Base-by-base conservation (phyloP, 2,888 invertebrate species). In the Yponomeuta sedellus region DNA sequence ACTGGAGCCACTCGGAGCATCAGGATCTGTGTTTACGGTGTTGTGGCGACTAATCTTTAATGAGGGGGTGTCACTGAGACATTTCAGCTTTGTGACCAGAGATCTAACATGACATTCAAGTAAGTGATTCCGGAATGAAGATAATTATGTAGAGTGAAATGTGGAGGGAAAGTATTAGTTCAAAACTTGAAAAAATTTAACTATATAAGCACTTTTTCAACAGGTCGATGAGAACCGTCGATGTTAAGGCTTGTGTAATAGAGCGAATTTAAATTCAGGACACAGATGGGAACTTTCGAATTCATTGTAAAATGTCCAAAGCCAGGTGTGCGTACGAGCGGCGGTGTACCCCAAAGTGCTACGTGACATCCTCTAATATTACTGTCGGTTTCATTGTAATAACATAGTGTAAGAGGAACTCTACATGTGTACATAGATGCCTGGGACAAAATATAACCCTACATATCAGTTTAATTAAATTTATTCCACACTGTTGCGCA, bases 351-450 rank as follows among this genome's bases (percentile, higher is more conserved):
- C 63, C 44, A 63, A 63, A 63, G 20, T 19, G 44, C 20, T 77
- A 83, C 84, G 84, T 84, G 84, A 83, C 81, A 80, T 83, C 84
- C 83, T 82, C 77, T 72, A 74, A 74, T 77, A 76, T 74, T 70
- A 72, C 75, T 71, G 70, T 59, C 59, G 20, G 62, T 25, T 34
- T 62, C 40, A 34, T 39, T 39, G 39, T 20, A 59, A 22, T 22
- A 22, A 12, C 44, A 52, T 52, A 16, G 44, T 52, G 44, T 3
- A 52, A 16, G 44, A 52, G 16, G 16, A 16, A 52, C 44, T 52
- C 44, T 52, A 52, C 44, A 52, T 44, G 5, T 11, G 44, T 44
- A 44, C 16, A 16, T 12, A 11, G 11, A 44, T 44, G 16, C 16
- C 16, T 16, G 44, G 16, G 44, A 44, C 2, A 16, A 44, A 12